Conservation (phyloP, 2,888 invertebrate genomes). For the Noctua pronuba region DNA sequence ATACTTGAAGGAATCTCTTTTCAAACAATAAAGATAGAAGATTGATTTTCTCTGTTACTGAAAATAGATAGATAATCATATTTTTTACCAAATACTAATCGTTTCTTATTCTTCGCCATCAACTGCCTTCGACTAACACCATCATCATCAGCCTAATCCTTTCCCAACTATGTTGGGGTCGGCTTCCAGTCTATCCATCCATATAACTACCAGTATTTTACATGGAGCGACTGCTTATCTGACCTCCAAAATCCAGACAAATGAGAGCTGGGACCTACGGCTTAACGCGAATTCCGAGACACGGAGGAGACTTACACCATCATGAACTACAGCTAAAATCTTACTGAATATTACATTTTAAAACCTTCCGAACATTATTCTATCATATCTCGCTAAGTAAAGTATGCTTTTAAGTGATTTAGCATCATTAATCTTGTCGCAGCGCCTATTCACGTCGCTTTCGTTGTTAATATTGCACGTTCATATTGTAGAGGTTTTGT, state of each 20-base stretch:
- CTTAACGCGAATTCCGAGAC: background rate
- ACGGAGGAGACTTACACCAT: background rate
- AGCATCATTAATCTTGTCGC: constrained; percentile 63
- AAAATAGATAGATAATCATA: background rate
- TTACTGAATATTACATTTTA: constrained; percentile 8
- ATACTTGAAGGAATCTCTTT: background rate
- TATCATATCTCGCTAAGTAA: constrained; percentile 10
- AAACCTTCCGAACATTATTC: constrained; percentile 19
- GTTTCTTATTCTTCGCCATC: background rate
- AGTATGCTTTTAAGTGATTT: constrained; percentile 52
- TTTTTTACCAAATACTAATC: background rate
- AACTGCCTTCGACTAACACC: background rate
- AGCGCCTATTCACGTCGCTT: constrained; percentile 51
- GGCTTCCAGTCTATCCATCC: background rate
- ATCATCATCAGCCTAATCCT: background rate
- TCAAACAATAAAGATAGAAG: too few relatives aligned
- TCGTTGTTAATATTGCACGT: constrained; percentile 24
- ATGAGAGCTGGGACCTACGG: background rate
- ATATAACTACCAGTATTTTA: background rate
- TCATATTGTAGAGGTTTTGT: constrained; percentile 9
- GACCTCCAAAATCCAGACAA: background rate
- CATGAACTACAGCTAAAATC: background rate
- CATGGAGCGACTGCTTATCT: background rate
- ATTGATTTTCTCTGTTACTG: background rate
- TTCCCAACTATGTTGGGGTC: background rate